Evolutionary conservation across 2,797 vertebrate genomes (phyloP), one percentile per base, ranked within the genome.

Genomic region (Acipenser ruthenus): DNA sequence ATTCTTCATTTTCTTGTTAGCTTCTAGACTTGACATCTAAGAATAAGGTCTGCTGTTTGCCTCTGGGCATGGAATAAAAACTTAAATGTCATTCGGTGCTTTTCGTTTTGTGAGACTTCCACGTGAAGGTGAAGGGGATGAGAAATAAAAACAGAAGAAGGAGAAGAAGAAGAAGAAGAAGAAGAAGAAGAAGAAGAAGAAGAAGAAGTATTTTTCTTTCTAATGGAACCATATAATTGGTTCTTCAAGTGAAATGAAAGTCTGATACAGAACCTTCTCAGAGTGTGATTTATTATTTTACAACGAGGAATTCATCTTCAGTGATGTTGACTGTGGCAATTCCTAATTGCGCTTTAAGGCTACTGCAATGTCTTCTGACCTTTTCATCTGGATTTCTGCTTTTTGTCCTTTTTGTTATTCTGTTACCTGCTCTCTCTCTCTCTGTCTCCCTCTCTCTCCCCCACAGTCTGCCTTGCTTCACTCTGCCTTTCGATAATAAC

Each of bases 391-490:
- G 2, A 10, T 6, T 55, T n/a, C 58, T 8, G 6, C 37, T 12
- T 48, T 11, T 66, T 11, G 48, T 61, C 56, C 13, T 51, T 60
- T 53, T 18, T 49, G 78, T 86, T 83, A 87, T 85, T 88, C 85
- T 86, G 85, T 81, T 82, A 86, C 83, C 84, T 85, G 84, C 79
- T 79, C 83, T 82, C 81, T 76, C 85, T 85, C 62, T 80, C 13
- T 62, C 80, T 77, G 84, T 82, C 79, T 74, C 79, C 79, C 81
- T 82, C 8, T 49, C 6, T 80, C 81, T 81, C 78, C 60, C 73
- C 79, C 83, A 78, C 78, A 75, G 51, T n/a, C 81, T 80, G 10
- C 10, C 48, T 7, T 1, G 9, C 11, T 58, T 51, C 65, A 61
- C 67, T 18, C 63, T 63, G 70, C 60, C 64, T 12, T 78, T 78